Evolutionary conservation across 2,888 invertebrate genomes (phyloP), one percentile per base, ranked within the genome.

Genomic region (Nomada hirtipes): DNA sequence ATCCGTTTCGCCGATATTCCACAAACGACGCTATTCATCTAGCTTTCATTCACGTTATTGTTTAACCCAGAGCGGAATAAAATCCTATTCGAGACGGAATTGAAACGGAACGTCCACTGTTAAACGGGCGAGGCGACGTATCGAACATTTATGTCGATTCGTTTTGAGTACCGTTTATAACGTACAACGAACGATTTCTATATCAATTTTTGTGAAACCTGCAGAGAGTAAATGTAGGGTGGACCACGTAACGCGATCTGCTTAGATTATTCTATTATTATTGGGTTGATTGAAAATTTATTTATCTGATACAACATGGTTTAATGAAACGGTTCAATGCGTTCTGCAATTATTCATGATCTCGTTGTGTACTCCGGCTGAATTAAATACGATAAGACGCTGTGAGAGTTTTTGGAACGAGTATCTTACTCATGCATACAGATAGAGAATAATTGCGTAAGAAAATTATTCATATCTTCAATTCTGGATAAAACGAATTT

Each of bases 31-130:
- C 18, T 20, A 53, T 18, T 18, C 23, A 69, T 69, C 44, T 26
- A 42, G 57, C n/a, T 70, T 65, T 60, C n/a, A 50, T 36, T 15
- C 52, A 71, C 11, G 36, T 52, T 61, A 52, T 71, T 71, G 18
- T 52, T 61, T 23, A 71, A 71, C 50, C 47, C 15, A 11, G 20
- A 15, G 20, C 4, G 36, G 36, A 52, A 60, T 50, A 59, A 70
- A 71, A 52, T 36, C 36, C 36, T 20, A 36, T 52, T 36, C 1
- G 11, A 36, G 1, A 13, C 29, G 7, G 20, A 52, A 71, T 60
- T 36, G 50, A 60, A 71, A 52, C 23, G 50, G 47, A 70, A 71
- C 36, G 23, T 52, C 50, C 36, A 20, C 20, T 20, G 20, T 50
- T 55, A 4, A 20, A 15, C 36, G 11, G 15, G 18, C 4, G 36